These are phyloP conservation scores for Otis tarda DNA, from an alignment of 2,113 vertebrate genomes.

Conservation along the genomic window DNA sequence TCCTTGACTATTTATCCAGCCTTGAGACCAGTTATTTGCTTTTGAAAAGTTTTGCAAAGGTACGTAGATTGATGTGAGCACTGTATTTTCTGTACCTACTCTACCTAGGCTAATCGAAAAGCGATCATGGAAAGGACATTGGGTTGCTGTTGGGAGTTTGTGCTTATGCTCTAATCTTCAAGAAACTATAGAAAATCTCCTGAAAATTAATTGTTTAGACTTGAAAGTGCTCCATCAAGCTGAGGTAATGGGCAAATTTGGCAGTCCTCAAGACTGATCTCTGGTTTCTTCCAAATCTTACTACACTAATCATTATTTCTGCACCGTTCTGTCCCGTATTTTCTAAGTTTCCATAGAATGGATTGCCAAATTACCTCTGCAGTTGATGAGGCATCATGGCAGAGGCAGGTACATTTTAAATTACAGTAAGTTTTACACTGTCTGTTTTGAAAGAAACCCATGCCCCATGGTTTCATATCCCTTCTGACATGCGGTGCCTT, in stretches of 20 bases:
- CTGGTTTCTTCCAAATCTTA: background rate
- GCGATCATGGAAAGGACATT: background rate
- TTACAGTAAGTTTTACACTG: background rate
- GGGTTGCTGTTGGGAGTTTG: background rate
- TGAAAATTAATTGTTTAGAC: slow-evolving; percentile 38
- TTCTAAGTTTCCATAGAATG: background rate
- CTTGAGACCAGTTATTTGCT: background rate
- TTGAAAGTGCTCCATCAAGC: slow-evolving; percentile 10
- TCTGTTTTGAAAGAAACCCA: background rate
- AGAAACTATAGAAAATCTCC: background rate
- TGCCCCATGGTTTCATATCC: accelerated
- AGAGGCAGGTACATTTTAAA: background rate
- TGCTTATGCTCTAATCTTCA: background rate
- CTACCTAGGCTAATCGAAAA: slow-evolving; percentile 9
- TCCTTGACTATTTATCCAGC: background rate
- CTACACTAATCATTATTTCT: background rate
- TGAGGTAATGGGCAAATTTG: background rate
- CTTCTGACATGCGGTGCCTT: background rate
- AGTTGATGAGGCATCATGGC: background rate
- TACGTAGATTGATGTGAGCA: background rate
- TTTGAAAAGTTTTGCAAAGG: background rate
- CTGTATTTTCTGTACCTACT: background rate
- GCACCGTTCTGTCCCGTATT: background rate
- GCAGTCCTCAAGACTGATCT: background rate
- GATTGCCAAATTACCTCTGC: background rate